Percentiles rank a stretch among this genome's conserved stretches.
Evolutionary conservation across 1,140 invertebrate species (phyloP).

Genomic region (Melanaphis sacchari): DNA sequence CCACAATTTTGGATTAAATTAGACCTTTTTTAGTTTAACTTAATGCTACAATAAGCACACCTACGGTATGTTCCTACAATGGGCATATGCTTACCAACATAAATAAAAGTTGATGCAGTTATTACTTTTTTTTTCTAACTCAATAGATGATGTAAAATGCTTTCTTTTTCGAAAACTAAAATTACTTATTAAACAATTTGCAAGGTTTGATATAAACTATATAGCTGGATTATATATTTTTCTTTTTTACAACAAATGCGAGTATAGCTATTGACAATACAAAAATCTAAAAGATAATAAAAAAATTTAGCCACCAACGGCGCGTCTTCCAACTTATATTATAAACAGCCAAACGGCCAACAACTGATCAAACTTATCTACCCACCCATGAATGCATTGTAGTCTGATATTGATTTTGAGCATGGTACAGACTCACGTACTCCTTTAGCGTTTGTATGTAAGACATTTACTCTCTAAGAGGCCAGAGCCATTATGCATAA

Average conservation of each 20-base stretch:
- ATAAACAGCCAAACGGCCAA: background rate
- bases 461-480: too few species aligned
- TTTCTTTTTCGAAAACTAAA: background rate
- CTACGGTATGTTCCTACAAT: background rate
- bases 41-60: background rate
- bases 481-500: too few species aligned
- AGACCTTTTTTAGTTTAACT: background rate
- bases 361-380: background rate
- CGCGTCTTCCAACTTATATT: background rate
- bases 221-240: background rate
- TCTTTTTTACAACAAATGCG: slow-evolving; percentile 37
- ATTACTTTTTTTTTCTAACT: background rate
- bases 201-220: background rate
- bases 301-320: slow-evolving; percentile 58
- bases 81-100: background rate
- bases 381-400: background rate
- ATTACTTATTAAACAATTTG: background rate
- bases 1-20: background rate
- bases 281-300: slow-evolving; percentile 57
- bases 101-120: background rate
- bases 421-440: background rate
- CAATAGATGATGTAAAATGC: background rate
- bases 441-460: too few species aligned
- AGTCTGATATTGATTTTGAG: background rate
- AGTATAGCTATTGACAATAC: slow-evolving; percentile 58